Evolutionary conservation across 1,140 invertebrate genomes (phyloP).

Genomic region (Drosophila tristis): DNA sequence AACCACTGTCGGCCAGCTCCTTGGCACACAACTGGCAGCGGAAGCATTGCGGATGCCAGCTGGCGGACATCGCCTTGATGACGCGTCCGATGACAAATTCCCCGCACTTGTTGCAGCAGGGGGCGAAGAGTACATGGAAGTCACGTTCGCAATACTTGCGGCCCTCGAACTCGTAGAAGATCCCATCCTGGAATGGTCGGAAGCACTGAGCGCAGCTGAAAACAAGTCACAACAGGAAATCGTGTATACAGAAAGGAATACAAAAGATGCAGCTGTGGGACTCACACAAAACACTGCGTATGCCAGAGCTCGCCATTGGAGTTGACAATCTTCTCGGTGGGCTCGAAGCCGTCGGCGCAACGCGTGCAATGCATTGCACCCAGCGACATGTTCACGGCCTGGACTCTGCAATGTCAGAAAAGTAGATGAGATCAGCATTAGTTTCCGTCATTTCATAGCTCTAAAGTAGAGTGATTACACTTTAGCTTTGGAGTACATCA

Average conservation of each 20-base stretch:
- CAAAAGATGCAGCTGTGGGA: neutral
- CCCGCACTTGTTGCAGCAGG: conserved; percentile 98
- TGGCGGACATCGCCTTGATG: conserved; percentile 99
- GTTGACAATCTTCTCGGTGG: conserved; percentile 99
- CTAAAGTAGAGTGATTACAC: conserved; percentile 50
- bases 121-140: conserved; percentile 99
- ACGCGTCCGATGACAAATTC: conserved; percentile 99
- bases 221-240: neutral
- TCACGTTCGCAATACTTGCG: conserved; percentile 99
- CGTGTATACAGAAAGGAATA: neutral
- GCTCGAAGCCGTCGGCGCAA: conserved; percentile 96
- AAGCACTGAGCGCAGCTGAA: conserved; percentile 99
- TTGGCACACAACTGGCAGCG: conserved; percentile 96
- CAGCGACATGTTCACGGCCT: conserved; percentile 88
- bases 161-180: conserved; percentile 99
- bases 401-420: conserved; percentile 62
- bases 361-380: conserved; percentile 96
- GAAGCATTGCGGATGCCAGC: conserved; percentile 99
- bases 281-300: conserved; percentile 99
- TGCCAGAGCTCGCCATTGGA: conserved; percentile 99
- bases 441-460: neutral
- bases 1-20: conserved; percentile 97
- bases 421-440: conserved; percentile 3
- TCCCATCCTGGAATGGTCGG: conserved; percentile 97
- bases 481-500: conserved; percentile 77